Base-by-base conservation (phyloP, 1,140 invertebrate species). In the Agrilus planipennis region DNA sequence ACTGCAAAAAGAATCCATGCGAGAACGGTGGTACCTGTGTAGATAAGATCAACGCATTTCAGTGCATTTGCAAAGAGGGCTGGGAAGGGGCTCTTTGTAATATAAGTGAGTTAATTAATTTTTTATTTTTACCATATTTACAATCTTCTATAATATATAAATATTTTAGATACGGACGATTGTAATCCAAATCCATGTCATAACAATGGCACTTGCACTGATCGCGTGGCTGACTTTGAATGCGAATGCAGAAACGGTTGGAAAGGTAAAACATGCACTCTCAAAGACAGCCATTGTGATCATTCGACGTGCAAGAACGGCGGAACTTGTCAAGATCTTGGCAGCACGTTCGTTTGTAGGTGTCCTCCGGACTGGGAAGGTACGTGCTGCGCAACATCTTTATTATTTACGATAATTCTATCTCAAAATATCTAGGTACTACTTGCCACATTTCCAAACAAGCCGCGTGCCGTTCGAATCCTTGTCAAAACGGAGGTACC, bases 171-270 rank as follows among this genome's bases (percentile, higher is more conserved):
- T 58, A 78, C 87, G 14, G 76, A 92, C 59, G 88, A 91, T 53
- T 90, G 87, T 58, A 65, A 64, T 36, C 70, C 70, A 28, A 70
- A 72, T 53, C 81, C 83, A 18, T 89, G 85, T 52, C 72, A 72
- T 42, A 84, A 85, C 55, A 83, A 81, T 43, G 81, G 75, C 20
- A 83, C 78, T 23, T 89, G 85, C 60, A 68, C 75, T 16, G 81
- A 87, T 59, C 71, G 70, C 19, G 70, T 80, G 38, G 81, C 78
- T 20, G 75, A 80, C 49, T 85, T 83, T 61, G 75, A 73, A 42
- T 86, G 82, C 54, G 70, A 76, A 40, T 87, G 83, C 57, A 67
- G 71, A 34, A 74, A 77, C 41, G 79, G 77, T n/a, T 84, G 82
- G 82, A 82, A 84, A 62, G 85, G 64, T 3, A 79, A 78, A 53